Conservation (phyloP, 2,113 vertebrate genomes). For the Leucoraja erinaceus region DNA sequence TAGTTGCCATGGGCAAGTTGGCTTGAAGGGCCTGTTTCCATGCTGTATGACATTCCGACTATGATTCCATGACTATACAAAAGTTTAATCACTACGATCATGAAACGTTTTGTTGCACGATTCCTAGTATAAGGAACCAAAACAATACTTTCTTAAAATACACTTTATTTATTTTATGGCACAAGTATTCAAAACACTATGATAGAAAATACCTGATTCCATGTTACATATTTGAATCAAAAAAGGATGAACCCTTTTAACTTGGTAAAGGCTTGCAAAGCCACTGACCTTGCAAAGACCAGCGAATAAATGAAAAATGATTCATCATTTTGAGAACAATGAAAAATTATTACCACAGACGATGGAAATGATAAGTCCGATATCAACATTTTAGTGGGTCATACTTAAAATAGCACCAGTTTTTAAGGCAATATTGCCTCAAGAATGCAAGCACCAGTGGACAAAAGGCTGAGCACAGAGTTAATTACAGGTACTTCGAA, state of each 20-base stretch:
- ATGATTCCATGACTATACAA: no score
- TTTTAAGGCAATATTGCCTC: background rate
- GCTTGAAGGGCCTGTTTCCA: no score
- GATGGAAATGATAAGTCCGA: background rate
- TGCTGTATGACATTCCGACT: no score
- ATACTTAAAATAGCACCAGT: slow-evolving; percentile 21
- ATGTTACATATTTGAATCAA: background rate
- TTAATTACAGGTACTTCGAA: background rate
- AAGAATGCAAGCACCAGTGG: background rate
- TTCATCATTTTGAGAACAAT: background rate
- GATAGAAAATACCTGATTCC: slow-evolving; percentile 2
- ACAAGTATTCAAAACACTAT: background rate
- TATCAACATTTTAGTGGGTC: background rate
- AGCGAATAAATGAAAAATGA: background rate
- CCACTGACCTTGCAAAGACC: background rate
- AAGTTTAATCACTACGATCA: no score
- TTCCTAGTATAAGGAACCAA: background rate
- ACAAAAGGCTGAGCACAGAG: background rate
- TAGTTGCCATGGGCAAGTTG: no score
- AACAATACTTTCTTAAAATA: background rate
- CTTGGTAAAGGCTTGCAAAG: background rate
- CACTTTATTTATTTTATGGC: slow-evolving; percentile 24
- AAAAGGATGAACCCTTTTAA: background rate
- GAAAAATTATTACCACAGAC: background rate
- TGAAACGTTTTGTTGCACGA: no score